A percentile compares a stretch with the other conserved stretches of the same genome.
Conservation (phyloP, 1,140 invertebrate genomes). For the Halyomorpha halys region DNA sequence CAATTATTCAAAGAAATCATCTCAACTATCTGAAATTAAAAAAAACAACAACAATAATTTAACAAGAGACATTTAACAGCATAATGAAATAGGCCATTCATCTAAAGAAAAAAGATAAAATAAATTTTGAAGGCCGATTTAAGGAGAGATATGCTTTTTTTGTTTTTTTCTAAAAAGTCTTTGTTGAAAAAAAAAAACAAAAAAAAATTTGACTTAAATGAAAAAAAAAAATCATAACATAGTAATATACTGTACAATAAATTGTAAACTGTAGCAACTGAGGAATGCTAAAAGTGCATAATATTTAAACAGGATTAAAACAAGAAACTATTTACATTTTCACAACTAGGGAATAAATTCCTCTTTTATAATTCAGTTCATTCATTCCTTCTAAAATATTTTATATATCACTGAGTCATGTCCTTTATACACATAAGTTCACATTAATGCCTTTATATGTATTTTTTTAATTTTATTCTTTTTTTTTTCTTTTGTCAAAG, state of each 20-base stretch:
- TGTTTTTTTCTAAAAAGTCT: background rate
- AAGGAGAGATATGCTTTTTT: background rate
- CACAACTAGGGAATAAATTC: conserved; percentile 15
- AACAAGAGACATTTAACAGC: background rate
- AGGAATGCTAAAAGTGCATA: conserved; percentile 11
- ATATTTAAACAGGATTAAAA: background rate
- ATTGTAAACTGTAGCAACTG: background rate
- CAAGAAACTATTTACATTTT: conserved; percentile 14
- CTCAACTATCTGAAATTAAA: background rate
- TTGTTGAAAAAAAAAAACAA: background rate
- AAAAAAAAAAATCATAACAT: background rate
- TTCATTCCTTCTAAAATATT: conserved; percentile 7
- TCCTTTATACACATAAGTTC: too few relatives aligned
- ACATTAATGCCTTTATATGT: too few relatives aligned
- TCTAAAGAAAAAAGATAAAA: background rate
- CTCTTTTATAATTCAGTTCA: background rate
- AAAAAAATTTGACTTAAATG: too few relatives aligned
- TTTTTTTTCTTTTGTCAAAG: too few relatives aligned
- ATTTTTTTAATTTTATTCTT: too few relatives aligned
- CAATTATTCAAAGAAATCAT: too few relatives aligned
- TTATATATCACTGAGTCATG: too few relatives aligned
- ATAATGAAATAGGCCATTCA: conserved; percentile 2
- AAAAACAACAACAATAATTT: background rate
- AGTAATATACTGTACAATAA: too few relatives aligned
- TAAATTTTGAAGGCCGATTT: background rate